phyloP scores from a whole-genome alignment of 1,140 invertebrate genomes.

The Prorops nasuta region DNA sequence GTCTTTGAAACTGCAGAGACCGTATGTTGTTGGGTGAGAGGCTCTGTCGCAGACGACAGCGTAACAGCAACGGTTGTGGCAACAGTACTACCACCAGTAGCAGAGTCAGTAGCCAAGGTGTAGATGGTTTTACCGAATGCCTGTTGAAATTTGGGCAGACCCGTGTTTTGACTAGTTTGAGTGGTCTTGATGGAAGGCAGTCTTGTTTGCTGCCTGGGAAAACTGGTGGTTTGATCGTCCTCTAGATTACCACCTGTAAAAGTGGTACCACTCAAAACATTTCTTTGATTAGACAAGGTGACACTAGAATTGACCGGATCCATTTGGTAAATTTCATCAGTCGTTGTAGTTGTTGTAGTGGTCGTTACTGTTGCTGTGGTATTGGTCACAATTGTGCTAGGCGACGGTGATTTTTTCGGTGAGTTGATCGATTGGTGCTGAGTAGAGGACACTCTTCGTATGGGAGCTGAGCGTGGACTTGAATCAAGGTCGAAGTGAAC shows the following conservation, averaged over 20 bases:
- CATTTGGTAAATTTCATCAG: slow-evolving; percentile 47
- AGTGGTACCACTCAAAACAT: slow-evolving; percentile 40
- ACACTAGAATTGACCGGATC: slow-evolving; percentile 37
- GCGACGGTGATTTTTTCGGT: slow-evolving; percentile 44
- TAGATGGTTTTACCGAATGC: slow-evolving; percentile 69
- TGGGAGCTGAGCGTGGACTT: slow-evolving; percentile 24
- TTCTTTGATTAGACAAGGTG: slow-evolving; percentile 35
- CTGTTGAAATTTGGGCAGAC: slow-evolving; percentile 75
- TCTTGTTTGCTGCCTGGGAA: slow-evolving; percentile 29
- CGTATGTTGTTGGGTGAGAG: slow-evolving; percentile 19
- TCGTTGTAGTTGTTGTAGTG: slow-evolving; percentile 25
- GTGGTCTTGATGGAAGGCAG: slow-evolving; percentile 8
- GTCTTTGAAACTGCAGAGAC: slow-evolving; percentile 32
- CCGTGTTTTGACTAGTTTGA: slow-evolving; percentile 53
- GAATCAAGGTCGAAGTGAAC: slow-evolving; percentile 41
- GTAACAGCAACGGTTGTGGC: too few species aligned
- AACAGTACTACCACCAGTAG: slow-evolving; percentile 18
- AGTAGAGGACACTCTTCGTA: slow-evolving; percentile 32
- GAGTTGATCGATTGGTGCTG: too few species aligned
- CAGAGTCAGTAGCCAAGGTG: slow-evolving; percentile 40
- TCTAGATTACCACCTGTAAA: too few species aligned
- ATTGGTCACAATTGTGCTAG: slow-evolving; percentile 16
- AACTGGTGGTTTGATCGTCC: slow-evolving; percentile 25
- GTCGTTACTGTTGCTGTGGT: slow-evolving; percentile 3
- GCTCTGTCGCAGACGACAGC: not conserved